Evolutionary conservation across 2,113 vertebrate genomes (phyloP).

Genomic region (Lasiurus borealis): DNA sequence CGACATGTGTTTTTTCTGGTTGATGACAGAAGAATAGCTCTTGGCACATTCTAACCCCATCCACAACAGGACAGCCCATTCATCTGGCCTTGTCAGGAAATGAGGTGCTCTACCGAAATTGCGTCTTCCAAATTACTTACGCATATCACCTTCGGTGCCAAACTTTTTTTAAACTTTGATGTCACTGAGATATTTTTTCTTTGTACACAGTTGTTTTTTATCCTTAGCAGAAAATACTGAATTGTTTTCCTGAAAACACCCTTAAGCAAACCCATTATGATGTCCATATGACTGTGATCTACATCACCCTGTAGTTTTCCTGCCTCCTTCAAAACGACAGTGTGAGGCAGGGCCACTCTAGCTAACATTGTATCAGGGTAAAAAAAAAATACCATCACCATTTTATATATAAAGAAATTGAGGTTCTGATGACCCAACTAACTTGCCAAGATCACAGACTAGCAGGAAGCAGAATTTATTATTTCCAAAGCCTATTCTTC

Average conservation of each 20-base stretch:
- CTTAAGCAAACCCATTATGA: neutral
- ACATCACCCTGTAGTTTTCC: neutral
- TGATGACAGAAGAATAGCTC: neutral
- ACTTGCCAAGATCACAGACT: neutral
- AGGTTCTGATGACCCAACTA: neutral
- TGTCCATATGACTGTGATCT: neutral
- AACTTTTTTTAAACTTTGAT: neutral
- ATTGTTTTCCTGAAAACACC: slow-evolving; percentile 3
- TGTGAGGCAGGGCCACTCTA: neutral
- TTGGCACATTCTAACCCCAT: neutral
- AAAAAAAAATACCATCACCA: neutral
- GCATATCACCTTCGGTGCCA: neutral
- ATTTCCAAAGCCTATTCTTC: neutral
- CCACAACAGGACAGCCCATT: neutral
- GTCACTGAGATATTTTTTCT: neutral
- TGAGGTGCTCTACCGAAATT: neutral
- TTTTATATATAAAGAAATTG: neutral
- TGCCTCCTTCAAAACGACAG: neutral
- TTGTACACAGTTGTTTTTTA: neutral
- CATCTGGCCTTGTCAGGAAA: slow-evolving; percentile 25
- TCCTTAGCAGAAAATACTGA: neutral
- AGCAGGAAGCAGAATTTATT: neutral
- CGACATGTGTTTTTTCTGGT: neutral
- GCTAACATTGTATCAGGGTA: neutral
- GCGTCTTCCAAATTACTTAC: slow-evolving; percentile 49